phyloP scores from a whole-genome alignment of 1,140 invertebrate genomes.

The Chlorops oryzae region DNA sequence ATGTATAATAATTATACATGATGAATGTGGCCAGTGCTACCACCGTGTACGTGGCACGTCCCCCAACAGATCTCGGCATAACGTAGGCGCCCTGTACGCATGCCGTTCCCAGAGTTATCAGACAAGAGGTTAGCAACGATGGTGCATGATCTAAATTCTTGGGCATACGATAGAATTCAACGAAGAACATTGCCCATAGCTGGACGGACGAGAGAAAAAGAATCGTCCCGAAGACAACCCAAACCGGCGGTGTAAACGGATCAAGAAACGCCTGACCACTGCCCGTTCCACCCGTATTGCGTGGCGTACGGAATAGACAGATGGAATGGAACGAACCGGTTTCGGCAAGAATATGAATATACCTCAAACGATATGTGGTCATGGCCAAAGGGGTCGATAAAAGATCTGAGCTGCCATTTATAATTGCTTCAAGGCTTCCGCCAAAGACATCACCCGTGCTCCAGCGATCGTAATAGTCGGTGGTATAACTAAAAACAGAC shows the following conservation, averaged over 20 bases:
- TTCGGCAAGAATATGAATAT: constrained; percentile 18
- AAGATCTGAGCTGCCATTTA: constrained; percentile 24
- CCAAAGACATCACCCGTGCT: constrained; percentile 25
- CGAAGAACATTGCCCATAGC: constrained; percentile 31
- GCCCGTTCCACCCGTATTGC: constrained; percentile 19
- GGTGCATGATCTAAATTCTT: constrained; percentile 14
- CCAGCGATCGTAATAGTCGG: constrained; percentile 32
- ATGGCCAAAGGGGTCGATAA: constrained; percentile 20
- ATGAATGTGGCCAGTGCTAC: constrained; percentile 33
- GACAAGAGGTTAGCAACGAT: constrained; percentile 32
- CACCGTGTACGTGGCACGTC: constrained; percentile 34
- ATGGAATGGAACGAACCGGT: constrained; percentile 28
- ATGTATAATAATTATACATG: constrained; percentile 45
- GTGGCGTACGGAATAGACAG: constrained; percentile 41
- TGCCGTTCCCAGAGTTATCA: constrained; percentile 34
- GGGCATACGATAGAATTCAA: constrained; percentile 18
- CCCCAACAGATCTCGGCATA: constrained; percentile 32
- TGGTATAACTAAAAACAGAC: no score
- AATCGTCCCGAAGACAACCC: constrained; percentile 25
- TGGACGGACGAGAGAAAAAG: constrained; percentile 23
- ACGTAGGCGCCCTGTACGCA: constrained; percentile 38
- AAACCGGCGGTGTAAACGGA: constrained; percentile 35
- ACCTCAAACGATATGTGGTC: constrained; percentile 17
- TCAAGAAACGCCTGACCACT: constrained; percentile 30
- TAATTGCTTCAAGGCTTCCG: constrained; percentile 29